Evolutionary conservation across 2,888 invertebrate genomes (phyloP), one percentile per base, ranked within the genome.

Genomic region (Pyrgus malvae): DNA sequence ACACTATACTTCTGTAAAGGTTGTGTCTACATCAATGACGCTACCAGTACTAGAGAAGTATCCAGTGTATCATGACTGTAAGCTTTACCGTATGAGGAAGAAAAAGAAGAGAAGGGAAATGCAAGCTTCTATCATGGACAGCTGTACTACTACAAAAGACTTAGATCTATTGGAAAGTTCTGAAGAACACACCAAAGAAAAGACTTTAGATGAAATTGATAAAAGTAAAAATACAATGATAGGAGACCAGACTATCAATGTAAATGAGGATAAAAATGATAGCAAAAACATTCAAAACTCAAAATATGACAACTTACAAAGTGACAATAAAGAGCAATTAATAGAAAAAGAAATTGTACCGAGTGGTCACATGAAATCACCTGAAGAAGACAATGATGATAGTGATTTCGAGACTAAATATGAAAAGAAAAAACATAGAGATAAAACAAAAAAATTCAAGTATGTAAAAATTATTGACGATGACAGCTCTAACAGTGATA

Each of bases 41-140:
- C 14, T 37, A 21, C 65, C 74, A 1, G 67, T 77, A 65, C 65
- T 70, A 42, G 73, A 81, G 12, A 80, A 80, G 51, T 87, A 89
- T 67, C 85, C 88, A 16, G 80, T 87, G 14, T 79, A 76, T 68
- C 70, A 77, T 62, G 69, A 87, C 53, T 87, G 89, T 62, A 79
- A 80, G 59, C 66, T 89, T 27, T 83, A 77, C 51, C 67, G 75
- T 16, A 45, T 59, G 12, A 70, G 82, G 50, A 71, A 64, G 42
- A 70, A 66, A 57, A 64, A 55, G 46, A 45, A 46, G 44, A 33
- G 25, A 29, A 14, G 9, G 6, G 17, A 19, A 0, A 11, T 11
- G n/a, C 12, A 11, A 11, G 11, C 12, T 31, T 23, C 23, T 23
- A n/a, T n/a, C n/a, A n/a, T n/a, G n/a, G 27, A 27, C 8, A 27